phyloP scores from a whole-genome alignment of 2,113 vertebrate species.

The Lophotis ruficrista region DNA sequence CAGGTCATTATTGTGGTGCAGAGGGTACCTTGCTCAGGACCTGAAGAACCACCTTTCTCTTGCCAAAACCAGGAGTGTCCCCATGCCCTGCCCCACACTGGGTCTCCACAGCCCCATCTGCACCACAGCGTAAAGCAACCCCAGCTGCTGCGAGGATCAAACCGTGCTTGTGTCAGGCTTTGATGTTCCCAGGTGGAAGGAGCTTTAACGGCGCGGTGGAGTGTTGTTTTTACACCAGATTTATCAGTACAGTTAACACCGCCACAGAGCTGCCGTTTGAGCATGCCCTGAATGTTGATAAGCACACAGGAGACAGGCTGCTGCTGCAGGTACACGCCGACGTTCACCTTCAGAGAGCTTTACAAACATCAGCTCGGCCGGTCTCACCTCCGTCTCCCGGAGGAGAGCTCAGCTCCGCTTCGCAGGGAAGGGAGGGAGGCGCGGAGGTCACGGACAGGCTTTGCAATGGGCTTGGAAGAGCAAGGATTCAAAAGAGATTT shows the following conservation, averaged over 20 bases:
- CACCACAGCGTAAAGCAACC: fast-evolving
- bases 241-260: conserved; percentile 43
- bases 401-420: not conserved
- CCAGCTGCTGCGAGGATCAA: not conserved
- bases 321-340: not conserved
- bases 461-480: not conserved
- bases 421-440: not conserved
- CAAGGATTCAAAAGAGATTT: not conserved
- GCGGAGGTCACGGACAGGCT: fast-evolving
- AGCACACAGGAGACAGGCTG: not conserved
- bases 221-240: conserved; percentile 59
- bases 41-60: not conserved
- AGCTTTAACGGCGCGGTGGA: not conserved
- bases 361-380: not conserved
- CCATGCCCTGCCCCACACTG: not conserved
- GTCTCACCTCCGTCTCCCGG: not conserved
- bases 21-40: not conserved
- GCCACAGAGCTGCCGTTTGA: conserved; percentile 2
- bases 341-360: not conserved
- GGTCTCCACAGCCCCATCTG: fast-evolving
- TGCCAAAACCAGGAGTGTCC: not conserved
- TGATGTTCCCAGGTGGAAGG: conserved; percentile 36
- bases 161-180: not conserved
- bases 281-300: conserved; percentile 47
- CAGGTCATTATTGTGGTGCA: no score